phyloP scores from a whole-genome alignment of 2,113 vertebrate genomes.

The Hiodon tergisus region DNA sequence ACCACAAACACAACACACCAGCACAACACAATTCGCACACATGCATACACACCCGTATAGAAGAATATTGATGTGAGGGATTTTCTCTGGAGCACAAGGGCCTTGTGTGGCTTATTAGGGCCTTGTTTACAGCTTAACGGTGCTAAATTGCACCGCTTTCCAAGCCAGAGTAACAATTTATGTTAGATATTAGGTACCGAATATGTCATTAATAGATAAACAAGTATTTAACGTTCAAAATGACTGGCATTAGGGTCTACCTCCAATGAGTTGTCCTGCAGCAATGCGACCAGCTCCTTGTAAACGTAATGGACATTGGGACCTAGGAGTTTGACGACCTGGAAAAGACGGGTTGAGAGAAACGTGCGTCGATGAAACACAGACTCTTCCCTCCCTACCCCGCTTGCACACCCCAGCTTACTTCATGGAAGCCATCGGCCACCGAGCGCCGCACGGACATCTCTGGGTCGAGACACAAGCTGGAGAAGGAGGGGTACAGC shows the following conservation, averaged over 20 bases:
- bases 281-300: constrained; percentile 80
- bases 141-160: too few relatives aligned
- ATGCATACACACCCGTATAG: too few relatives aligned
- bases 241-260: constrained; percentile 49
- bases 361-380: not conserved
- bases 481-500: constrained; percentile 84
- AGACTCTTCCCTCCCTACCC: not conserved
- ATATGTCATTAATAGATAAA: too few relatives aligned
- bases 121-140: too few relatives aligned
- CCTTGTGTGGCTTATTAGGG: too few relatives aligned
- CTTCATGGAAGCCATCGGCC: constrained; percentile 87
- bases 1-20: too few relatives aligned
- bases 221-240: too few relatives aligned
- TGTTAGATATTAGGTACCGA: too few relatives aligned
- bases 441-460: constrained; percentile 79
- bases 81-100: too few relatives aligned
- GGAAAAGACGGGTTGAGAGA: constrained; percentile 32
- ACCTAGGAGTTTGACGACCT: constrained; percentile 88
- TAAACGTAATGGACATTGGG: constrained; percentile 78
- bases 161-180: too few relatives aligned
- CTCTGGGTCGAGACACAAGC: constrained; percentile 87
- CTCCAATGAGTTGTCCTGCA: constrained; percentile 90
- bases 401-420: constrained; percentile 47
- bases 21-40: too few relatives aligned
- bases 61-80: too few relatives aligned